Evolutionary conservation across 1,140 invertebrate genomes (phyloP).

Genomic region (Drosophila carrolli): DNA sequence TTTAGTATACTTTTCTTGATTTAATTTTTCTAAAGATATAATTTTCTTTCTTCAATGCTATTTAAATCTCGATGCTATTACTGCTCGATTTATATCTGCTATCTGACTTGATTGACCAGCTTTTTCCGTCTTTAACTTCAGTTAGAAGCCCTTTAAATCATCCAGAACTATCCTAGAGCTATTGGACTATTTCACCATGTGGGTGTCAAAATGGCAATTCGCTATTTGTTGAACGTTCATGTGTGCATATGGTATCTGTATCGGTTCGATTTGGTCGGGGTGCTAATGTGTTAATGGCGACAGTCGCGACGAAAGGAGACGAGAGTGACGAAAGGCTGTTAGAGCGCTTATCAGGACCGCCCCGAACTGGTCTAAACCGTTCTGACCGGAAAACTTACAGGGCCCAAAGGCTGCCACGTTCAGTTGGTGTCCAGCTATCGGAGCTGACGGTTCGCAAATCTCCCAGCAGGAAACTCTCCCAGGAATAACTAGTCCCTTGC

Average conservation of each 20-base stretch:
- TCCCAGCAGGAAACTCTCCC: slow-evolving; percentile 13
- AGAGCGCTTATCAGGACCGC: slow-evolving; percentile 54
- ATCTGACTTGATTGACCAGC: too few relatives aligned
- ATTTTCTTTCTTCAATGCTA: too few relatives aligned
- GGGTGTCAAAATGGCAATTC: slow-evolving; percentile 33
- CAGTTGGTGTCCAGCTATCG: slow-evolving; percentile 68
- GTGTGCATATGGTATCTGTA: slow-evolving; percentile 30
- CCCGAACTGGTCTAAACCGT: slow-evolving; percentile 32
- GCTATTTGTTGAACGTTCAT: slow-evolving; percentile 2
- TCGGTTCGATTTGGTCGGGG: slow-evolving; percentile 20
- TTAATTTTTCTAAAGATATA: too few relatives aligned
- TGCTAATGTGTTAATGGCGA: slow-evolving; percentile 38
- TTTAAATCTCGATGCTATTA: too few relatives aligned
- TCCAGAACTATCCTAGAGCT: slow-evolving; percentile 27
- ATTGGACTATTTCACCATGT: slow-evolving; percentile 51
- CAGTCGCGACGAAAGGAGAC: slow-evolving; percentile 31
- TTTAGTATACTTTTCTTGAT: too few relatives aligned
- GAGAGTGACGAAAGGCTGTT: slow-evolving; percentile 72
- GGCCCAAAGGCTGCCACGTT: slow-evolving; percentile 41
- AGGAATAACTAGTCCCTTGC: neutral
- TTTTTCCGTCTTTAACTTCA: slow-evolving; percentile 1
- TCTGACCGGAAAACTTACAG: slow-evolving; percentile 24
- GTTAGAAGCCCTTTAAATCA: slow-evolving; percentile 23
- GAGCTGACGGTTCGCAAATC: slow-evolving; percentile 63
- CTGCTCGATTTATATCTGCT: too few relatives aligned